These are phyloP conservation scores for Drosophila kepulauana DNA, from an alignment of 1,140 invertebrate species.

Conservation along the genomic window DNA sequence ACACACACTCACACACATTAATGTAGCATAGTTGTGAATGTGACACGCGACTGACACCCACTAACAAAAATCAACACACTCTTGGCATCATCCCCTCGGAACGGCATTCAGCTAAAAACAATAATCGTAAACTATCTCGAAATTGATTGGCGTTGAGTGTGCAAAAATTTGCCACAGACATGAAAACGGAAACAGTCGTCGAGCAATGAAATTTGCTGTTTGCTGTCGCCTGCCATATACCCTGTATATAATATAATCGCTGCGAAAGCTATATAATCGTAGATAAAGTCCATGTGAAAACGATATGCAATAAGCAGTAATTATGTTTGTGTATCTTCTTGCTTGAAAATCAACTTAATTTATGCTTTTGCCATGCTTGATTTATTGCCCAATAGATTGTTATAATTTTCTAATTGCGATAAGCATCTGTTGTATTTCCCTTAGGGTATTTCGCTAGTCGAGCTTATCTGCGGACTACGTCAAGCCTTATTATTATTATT, in stretches of 20 bases:
- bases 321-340: no score
- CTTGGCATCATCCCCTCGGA: background rate
- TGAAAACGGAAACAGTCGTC: slow-evolving; percentile 59
- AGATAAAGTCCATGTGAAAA: no score
- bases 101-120: slow-evolving; percentile 45
- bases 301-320: no score
- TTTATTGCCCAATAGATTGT: no score
- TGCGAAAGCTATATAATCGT: background rate
- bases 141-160: slow-evolving; percentile 79
- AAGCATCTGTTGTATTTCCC: background rate
- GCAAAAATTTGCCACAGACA: slow-evolving; percentile 66
- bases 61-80: slow-evolving; percentile 21
- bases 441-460: background rate
- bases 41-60: slow-evolving; percentile 70
- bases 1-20: no score
- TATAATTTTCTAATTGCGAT: no score
- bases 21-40: slow-evolving; percentile 31
- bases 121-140: slow-evolving; percentile 75
- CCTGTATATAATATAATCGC: background rate
- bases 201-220: slow-evolving; percentile 31
- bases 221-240: slow-evolving; percentile 25
- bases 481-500: slow-evolving; percentile 2
- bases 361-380: no score
- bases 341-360: no score
- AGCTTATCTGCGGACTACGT: background rate